Base-by-base conservation (phyloP, 2,113 vertebrate genomes). In the Stegostoma tigrinum region DNA sequence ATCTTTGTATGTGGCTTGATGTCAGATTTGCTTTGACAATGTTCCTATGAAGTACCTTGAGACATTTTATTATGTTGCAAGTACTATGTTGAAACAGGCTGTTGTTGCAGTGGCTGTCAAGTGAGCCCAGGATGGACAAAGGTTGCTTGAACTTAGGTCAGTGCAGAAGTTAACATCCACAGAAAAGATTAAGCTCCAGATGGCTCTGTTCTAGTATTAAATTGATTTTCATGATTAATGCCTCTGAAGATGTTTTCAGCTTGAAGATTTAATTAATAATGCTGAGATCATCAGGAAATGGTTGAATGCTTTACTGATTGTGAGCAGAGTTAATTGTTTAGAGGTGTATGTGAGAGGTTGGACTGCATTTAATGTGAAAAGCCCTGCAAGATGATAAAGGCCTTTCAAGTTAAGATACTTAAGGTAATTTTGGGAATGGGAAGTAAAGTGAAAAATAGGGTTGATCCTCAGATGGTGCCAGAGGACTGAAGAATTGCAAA, bases 231-330 rank as follows among this genome's bases (percentile, higher is more conserved):
- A 89, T 30, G 86, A 55, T 27, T 89, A 89, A 87, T 48, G 17
- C 30, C 48, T 83, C 17, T 45, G 80, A 45, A 83, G 23, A 83
- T 7, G 8, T 52, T 87, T 23, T 66, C 34, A 64, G 30, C 55
- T 64, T 93, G n/a, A 23, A 64, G 38, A 66, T 93, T 93, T 66
- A 93, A 67, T 93, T 66, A 93, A 93, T 42, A 66, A 66, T 42
- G 61, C 61, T 38, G 89, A n/a, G 34, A 23, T 5, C 34, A 66
- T 6, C 89, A 66, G 48, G 15, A 64, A 91, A 66, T 21, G 89
- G 89, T 17, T 67, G 61, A 17, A 66, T 38, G 61, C 17, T 66
- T 38, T 93, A 19, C 61, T 93, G 89, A 93, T 66, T 93, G 89
- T n/a, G 61, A 66, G 89, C 34, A 66, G 34, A 66, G 15, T 66